Evolutionary conservation across 1,140 invertebrate genomes (phyloP), one percentile per base, ranked within the genome.

Genomic region (Eriocheir sinensis): DNA sequence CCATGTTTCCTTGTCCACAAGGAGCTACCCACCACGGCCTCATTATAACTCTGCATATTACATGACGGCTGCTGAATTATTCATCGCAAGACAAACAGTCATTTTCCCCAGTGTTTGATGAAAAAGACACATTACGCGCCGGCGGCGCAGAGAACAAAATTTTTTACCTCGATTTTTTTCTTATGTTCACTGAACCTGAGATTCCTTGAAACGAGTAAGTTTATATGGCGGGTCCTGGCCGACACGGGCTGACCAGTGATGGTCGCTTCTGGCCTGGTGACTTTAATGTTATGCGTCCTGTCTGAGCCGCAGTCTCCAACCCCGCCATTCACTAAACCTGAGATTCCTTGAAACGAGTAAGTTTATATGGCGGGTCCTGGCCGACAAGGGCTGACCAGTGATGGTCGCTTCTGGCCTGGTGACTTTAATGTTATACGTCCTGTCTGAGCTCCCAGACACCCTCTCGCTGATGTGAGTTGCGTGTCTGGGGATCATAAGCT

Each of bases 61-160:
- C 60, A 72, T 72, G 60, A 72, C n/a, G 60, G 60, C 60, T 72
- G 27, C 60, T 72, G 60, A 72, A 72, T 72, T 72, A 72, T 72
- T 72, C 60, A 72, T 72, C 60, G 60, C 60, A n/a, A 72, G 60
- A 72, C 60, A 72, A 72, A 72, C n/a, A 72, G 60, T 72, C 60
- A 72, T 72, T 72, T 72, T 72, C 60, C 60, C 27, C 60, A 72
- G 60, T 72, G 60, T 72, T 72, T 72, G 60, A 72, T 72, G 60
- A 72, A 72, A 72, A 72, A 72, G 60, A 72, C 27, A 72, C 60
- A 72, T 72, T 72, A 72, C 60, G n/a, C 21, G 60, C 60, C 60
- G n/a, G 60, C 60, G 21, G 60, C 60, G 60, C 60, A 72, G 60
- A 21, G 60, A 72, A 72, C 60, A 72, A 72, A 72, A n/a, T 21